phyloP scores from a whole-genome alignment of 2,888 invertebrate species.

The Amblyjoppa proteus region DNA sequence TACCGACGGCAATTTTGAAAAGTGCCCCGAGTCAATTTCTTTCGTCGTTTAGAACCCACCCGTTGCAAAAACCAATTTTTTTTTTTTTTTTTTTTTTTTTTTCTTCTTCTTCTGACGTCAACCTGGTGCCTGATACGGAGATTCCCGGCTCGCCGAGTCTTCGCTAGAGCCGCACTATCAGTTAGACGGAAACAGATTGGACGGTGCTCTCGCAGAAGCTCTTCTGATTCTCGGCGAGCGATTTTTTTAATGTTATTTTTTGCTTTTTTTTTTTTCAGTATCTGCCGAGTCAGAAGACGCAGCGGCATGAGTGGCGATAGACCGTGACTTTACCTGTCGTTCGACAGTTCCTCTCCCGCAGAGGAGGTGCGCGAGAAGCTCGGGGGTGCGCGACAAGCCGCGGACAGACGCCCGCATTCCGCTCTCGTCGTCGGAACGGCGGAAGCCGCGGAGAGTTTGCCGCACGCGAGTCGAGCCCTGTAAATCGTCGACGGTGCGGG shows the following conservation, averaged over 20 bases:
- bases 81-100: constrained; percentile 9
- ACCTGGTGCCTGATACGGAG: background rate
- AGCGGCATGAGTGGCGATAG: background rate
- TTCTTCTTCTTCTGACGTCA: background rate
- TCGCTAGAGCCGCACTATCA: background rate
- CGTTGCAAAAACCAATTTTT: constrained; percentile 15
- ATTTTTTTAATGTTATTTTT: background rate
- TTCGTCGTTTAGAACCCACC: constrained; percentile 40
- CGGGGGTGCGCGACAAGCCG: constrained; percentile 58
- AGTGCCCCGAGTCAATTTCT: constrained; percentile 28
- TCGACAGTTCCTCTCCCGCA: constrained; percentile 31
- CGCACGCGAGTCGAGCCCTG: constrained; percentile 75
- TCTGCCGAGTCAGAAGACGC: background rate
- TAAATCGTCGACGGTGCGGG: constrained; percentile 71
- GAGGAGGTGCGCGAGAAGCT: background rate
- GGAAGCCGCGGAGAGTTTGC: constrained; percentile 53
- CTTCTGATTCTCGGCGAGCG: background rate
- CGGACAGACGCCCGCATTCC: constrained; percentile 73
- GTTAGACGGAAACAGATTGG: constrained; percentile 1
- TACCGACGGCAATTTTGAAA: constrained; percentile 33
- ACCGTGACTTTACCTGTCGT: constrained; percentile 4
- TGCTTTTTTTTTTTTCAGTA: background rate
- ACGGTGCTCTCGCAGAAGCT: background rate
- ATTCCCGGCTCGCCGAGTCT: background rate
- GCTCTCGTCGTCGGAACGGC: constrained; percentile 42